Percentiles rank a stretch among this genome's conserved stretches.
phyloP scores from a whole-genome alignment of 2,888 invertebrate genomes.

The Ceriagrion tenellum region DNA sequence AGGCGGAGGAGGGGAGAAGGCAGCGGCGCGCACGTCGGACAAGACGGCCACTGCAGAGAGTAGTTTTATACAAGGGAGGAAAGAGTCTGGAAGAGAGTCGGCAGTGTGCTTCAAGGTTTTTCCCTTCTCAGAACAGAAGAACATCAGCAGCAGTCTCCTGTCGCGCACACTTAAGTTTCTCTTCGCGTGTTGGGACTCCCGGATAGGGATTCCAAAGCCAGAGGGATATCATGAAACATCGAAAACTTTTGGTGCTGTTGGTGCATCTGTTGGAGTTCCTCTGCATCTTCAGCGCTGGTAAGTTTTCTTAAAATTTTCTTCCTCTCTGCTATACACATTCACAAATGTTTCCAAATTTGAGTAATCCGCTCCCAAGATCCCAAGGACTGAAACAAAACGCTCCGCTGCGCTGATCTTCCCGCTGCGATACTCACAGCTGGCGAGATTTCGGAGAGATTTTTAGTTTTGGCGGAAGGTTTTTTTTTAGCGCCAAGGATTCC shows the following conservation, averaged over 20 bases:
- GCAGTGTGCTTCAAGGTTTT: conserved; percentile 51
- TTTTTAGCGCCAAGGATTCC: background rate
- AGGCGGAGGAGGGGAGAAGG: background rate
- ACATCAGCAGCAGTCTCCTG: background rate
- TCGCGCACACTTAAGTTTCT: background rate
- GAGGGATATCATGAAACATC: conserved; percentile 40
- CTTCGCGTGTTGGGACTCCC: conserved; percentile 13
- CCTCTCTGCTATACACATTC: too few species aligned
- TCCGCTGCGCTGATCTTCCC: background rate
- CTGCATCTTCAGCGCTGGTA: conserved; percentile 45
- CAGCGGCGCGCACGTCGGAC: conserved; percentile 17
- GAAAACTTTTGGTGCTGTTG: background rate
- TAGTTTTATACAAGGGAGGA: conserved; percentile 9
- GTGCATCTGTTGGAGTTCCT: conserved; percentile 41
- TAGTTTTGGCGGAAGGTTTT: background rate
- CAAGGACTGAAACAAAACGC: conserved; percentile 10
- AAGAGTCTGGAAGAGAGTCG: background rate
- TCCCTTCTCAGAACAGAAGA: background rate
- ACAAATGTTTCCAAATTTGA: too few species aligned
- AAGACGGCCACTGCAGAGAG: background rate
- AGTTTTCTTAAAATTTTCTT: background rate
- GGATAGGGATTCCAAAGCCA: background rate
- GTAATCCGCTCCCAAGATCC: background rate
- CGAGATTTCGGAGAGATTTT: background rate
- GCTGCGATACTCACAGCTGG: background rate